These are phyloP conservation scores for Melanotaenia nigrans DNA, from an alignment of 2,797 vertebrate species.

Conservation along the genomic window DNA sequence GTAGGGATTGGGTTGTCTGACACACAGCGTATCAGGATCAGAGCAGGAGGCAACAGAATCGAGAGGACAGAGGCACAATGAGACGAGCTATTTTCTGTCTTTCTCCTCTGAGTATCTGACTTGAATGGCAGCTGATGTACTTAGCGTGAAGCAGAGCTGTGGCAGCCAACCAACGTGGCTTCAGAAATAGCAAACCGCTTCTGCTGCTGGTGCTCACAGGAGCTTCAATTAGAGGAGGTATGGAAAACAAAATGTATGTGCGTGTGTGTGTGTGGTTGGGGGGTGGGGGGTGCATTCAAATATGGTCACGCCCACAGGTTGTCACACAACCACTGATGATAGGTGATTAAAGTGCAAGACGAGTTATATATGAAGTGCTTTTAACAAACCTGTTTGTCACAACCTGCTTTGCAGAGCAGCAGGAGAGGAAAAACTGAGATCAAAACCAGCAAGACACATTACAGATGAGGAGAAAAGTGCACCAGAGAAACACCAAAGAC, in stretches of 20 bases:
- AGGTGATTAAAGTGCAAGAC: slow-evolving; percentile 53
- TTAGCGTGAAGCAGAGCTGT: slow-evolving; percentile 44
- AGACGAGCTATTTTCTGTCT: slow-evolving; percentile 58
- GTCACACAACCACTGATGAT: slow-evolving; percentile 48
- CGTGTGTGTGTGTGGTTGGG: not conserved
- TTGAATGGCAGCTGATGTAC: slow-evolving; percentile 55
- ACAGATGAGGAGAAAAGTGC: slow-evolving; percentile 26
- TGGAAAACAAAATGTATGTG: slow-evolving; percentile 33
- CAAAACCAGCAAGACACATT: slow-evolving; percentile 17
- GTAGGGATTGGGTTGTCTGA: slow-evolving; percentile 54
- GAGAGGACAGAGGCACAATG: slow-evolving; percentile 64
- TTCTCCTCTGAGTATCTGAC: slow-evolving; percentile 55
- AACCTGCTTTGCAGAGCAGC: slow-evolving; percentile 14
- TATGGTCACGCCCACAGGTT: slow-evolving; percentile 49
- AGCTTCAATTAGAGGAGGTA: slow-evolving; percentile 46
- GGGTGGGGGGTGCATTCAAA: slow-evolving; percentile 37
- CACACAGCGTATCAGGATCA: slow-evolving; percentile 59
- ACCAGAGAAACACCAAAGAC: slow-evolving; percentile 20
- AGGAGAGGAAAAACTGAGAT: slow-evolving; percentile 7
- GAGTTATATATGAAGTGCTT: slow-evolving; percentile 55
- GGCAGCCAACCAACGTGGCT: slow-evolving; percentile 46
- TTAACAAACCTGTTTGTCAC: slow-evolving; percentile 38
- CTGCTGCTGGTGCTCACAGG: slow-evolving; percentile 13
- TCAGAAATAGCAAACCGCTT: slow-evolving; percentile 55
- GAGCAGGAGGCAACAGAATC: slow-evolving; percentile 42